Evolutionary conservation across 2,888 invertebrate genomes (phyloP).

Genomic region (Brenthis daphne): DNA sequence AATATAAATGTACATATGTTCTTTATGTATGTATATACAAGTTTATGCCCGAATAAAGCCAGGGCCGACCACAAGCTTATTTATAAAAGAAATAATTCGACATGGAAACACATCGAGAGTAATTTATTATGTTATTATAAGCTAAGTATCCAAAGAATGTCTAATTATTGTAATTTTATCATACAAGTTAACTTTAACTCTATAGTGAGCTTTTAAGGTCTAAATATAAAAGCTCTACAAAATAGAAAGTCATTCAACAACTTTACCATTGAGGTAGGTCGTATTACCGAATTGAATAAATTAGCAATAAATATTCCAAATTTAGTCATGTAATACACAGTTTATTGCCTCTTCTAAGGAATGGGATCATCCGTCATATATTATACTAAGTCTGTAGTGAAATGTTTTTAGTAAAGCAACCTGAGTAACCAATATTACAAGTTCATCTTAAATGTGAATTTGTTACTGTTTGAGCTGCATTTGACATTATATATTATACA

Average conservation of each 20-base stretch:
- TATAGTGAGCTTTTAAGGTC: slow-evolving; percentile 5
- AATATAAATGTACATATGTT: too few relatives aligned
- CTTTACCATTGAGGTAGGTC: slow-evolving; percentile 40
- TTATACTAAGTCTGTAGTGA: slow-evolving; percentile 1
- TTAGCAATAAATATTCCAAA: slow-evolving; percentile 33
- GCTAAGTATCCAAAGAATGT: slow-evolving; percentile 6
- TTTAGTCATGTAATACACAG: slow-evolving; percentile 29
- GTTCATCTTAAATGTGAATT: neutral
- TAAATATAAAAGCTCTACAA: slow-evolving; percentile 20
- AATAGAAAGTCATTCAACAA: slow-evolving; percentile 40
- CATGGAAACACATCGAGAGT: neutral
- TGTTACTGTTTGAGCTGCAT: too few relatives aligned
- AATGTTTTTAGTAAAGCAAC: slow-evolving; percentile 4
- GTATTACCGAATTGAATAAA: slow-evolving; percentile 36
- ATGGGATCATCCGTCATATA: slow-evolving; percentile 20
- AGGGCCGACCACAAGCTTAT: neutral
- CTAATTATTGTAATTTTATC: slow-evolving; percentile 20
- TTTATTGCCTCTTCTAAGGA: slow-evolving; percentile 4
- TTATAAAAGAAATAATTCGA: neutral
- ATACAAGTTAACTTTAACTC: slow-evolving; percentile 20
- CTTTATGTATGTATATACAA: too few relatives aligned
- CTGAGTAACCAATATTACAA: neutral
- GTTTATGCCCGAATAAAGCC: too few relatives aligned
- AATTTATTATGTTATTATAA: neutral
- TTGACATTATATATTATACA: too few relatives aligned